Evolutionary conservation across 2,113 vertebrate species (phyloP).

Genomic region (Eurypyga helias): DNA sequence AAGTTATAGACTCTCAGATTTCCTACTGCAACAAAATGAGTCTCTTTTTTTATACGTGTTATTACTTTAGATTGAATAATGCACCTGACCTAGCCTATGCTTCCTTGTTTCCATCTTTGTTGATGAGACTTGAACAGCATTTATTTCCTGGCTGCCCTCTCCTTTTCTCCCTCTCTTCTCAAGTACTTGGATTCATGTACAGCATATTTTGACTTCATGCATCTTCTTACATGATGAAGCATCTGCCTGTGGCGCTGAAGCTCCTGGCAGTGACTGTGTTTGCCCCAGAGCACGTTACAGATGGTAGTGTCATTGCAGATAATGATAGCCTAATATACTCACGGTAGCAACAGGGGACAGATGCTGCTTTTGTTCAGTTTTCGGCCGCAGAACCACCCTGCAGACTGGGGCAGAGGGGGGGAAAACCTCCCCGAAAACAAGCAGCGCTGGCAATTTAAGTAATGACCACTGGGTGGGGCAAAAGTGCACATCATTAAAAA

Average conservation of each 20-base stretch:
- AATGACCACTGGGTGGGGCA: conserved; percentile 68
- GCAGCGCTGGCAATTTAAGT: not conserved
- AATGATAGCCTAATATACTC: conserved; percentile 13
- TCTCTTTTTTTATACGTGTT: not conserved
- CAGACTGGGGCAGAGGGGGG: not conserved
- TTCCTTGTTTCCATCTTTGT: conserved; percentile 9
- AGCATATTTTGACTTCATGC: conserved; percentile 12
- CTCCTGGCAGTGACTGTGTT: conserved; percentile 31
- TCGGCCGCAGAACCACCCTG: not conserved
- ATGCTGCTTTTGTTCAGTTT: conserved; percentile 47
- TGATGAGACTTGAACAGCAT: not conserved
- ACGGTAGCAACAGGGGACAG: conserved; percentile 23
- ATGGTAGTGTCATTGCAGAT: conserved; percentile 52
- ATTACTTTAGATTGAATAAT: not conserved
- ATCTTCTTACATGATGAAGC: conserved; percentile 30
- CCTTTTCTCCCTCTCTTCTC: not conserved
- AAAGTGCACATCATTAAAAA: conserved; percentile 39
- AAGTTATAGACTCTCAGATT: conserved; percentile 7
- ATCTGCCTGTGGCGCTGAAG: conserved; percentile 25
- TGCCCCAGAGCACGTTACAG: conserved; percentile 60
- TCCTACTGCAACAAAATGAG: not conserved
- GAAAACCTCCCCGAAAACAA: not conserved
- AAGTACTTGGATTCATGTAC: not conserved
- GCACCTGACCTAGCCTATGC: not conserved
- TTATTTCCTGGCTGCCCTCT: not conserved